Evolutionary conservation across 1,140 invertebrate genomes (phyloP).

Genomic region (Drosophila serrata): DNA sequence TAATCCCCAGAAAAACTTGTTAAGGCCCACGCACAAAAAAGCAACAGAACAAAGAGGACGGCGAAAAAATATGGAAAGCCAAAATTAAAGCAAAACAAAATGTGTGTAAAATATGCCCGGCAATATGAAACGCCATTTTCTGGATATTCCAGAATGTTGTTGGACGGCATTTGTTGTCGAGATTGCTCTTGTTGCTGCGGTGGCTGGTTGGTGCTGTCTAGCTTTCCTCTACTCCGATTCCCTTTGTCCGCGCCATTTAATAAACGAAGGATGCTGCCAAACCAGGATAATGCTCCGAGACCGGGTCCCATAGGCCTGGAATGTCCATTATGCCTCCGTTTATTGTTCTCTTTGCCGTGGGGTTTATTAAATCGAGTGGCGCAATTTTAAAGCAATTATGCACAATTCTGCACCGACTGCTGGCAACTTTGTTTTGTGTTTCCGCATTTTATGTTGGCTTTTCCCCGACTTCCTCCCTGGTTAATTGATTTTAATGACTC

Average conservation of each 20-base stretch:
- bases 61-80: conserved; percentile 37
- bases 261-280: conserved; percentile 33
- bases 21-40: conserved; percentile 53
- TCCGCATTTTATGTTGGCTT: conserved; percentile 30
- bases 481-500: conserved; percentile 61
- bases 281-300: conserved; percentile 24
- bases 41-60: conserved; percentile 2
- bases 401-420: conserved; percentile 10
- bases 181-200: conserved; percentile 17
- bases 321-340: conserved; percentile 31
- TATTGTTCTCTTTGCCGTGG: conserved; percentile 19
- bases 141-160: conserved; percentile 29
- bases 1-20: conserved; percentile 46
- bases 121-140: conserved; percentile 49
- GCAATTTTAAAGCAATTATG: conserved; percentile 72
- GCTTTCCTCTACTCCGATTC: conserved; percentile 12
- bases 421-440: conserved; percentile 35
- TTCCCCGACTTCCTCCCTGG: conserved; percentile 1
- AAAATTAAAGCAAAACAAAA: conserved; percentile 58
- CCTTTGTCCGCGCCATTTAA: conserved; percentile 26
- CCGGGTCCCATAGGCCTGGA: conserved; percentile 7
- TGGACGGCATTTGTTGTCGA: conserved; percentile 13
- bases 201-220: conserved; percentile 33
- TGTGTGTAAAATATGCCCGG: conserved; percentile 50
- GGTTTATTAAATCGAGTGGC: conserved; percentile 65